These are phyloP conservation scores for Trogon melanurus DNA, from an alignment of 2,113 vertebrate genomes.

Conservation along the genomic window DNA sequence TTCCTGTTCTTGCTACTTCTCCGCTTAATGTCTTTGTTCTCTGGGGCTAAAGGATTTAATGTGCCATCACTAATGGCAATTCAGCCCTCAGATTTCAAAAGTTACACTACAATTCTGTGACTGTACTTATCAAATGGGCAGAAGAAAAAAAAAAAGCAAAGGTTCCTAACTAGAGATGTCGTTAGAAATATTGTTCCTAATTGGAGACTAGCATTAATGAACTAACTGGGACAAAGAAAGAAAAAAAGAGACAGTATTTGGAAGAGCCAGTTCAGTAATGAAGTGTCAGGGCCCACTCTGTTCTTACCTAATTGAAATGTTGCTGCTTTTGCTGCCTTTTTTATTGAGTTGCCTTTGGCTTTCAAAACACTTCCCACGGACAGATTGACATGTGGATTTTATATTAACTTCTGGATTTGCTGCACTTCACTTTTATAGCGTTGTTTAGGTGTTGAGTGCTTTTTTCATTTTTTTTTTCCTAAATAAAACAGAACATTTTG, in stretches of 20 bases:
- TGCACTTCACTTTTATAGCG: neutral
- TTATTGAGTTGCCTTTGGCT: slow-evolving; percentile 66
- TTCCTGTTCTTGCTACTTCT: slow-evolving; percentile 3
- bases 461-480: neutral
- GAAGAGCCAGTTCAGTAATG: slow-evolving; percentile 1
- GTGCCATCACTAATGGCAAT: slow-evolving; percentile 10
- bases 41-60: slow-evolving; percentile 45
- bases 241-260: neutral
- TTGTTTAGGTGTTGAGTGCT: neutral
- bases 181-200: slow-evolving; percentile 51
- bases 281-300: slow-evolving; percentile 28
- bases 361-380: slow-evolving; percentile 50
- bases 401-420: slow-evolving; percentile 52
- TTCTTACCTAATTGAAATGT: slow-evolving; percentile 67
- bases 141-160: neutral
- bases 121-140: slow-evolving; percentile 10
- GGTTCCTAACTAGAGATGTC: neutral
- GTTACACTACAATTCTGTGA: neutral
- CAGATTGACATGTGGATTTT: slow-evolving; percentile 58
- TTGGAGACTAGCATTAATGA: slow-evolving; percentile 60
- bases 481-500: slow-evolving; percentile 56
- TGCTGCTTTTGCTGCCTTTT: slow-evolving; percentile 33
- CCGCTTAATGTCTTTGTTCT: neutral
- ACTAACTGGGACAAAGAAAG: slow-evolving; percentile 22
- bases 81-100: slow-evolving; percentile 41